A percentile compares a stretch with the other conserved stretches of the same genome.
Conservation (phyloP, 2,113 vertebrate species). For the Salvelinus namaycush region DNA sequence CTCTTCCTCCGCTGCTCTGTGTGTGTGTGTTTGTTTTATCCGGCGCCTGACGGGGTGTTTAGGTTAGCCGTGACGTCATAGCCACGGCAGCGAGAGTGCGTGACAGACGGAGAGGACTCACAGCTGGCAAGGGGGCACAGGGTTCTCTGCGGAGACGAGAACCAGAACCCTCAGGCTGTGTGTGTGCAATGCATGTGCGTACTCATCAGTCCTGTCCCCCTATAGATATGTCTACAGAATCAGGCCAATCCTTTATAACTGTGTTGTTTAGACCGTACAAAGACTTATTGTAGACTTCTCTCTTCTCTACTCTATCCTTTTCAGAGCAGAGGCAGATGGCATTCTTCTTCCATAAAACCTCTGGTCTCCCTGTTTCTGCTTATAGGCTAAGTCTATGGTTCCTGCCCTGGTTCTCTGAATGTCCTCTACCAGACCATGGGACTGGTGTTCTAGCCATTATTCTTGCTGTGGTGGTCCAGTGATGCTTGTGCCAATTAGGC, state of each 20-base stretch:
- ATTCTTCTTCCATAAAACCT: neutral
- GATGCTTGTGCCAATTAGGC: constrained; percentile 39
- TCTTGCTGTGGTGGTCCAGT: neutral
- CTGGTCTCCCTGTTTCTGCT: neutral
- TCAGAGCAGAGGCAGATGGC: neutral
- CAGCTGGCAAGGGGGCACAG: constrained; percentile 53
- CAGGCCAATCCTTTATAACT: too few relatives aligned
- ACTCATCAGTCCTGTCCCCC: too few relatives aligned
- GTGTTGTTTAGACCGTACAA: too few relatives aligned
- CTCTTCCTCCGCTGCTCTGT: too few relatives aligned
- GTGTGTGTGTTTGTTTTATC: constrained; percentile 42
- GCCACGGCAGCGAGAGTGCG: constrained; percentile 21
- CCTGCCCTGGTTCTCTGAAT: neutral
- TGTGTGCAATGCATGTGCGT: too few relatives aligned
- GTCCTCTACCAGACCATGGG: too few relatives aligned
- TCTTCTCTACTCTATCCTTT: constrained; percentile 12
- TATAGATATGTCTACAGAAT: too few relatives aligned
- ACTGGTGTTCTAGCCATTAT: neutral
- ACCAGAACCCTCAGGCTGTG: constrained; percentile 44
- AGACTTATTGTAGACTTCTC: neutral
- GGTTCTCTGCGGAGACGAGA: constrained; percentile 35
- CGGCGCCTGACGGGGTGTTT: constrained; percentile 67
- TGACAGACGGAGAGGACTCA: constrained; percentile 60
- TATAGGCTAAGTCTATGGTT: too few relatives aligned
- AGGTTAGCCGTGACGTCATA: constrained; percentile 69